Percentiles rank a stretch among this genome's conserved stretches.
phyloP scores from a whole-genome alignment of 2,797 vertebrate genomes.

The Gila robusta region DNA sequence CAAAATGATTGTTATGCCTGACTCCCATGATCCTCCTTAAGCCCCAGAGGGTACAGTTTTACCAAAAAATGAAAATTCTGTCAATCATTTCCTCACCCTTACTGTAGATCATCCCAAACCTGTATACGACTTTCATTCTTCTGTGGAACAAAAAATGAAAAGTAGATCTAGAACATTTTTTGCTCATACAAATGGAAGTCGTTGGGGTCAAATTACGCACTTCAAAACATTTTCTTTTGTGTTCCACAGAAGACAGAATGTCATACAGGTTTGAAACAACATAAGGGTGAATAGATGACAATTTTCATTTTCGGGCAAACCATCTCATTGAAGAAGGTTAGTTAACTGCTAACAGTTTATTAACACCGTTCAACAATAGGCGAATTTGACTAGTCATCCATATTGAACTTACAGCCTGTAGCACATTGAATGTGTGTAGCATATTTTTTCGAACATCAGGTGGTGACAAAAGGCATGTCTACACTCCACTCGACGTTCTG shows the following conservation, averaged over 20 bases:
- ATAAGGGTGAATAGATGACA: not conserved
- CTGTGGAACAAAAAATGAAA: not conserved
- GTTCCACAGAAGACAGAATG: not conserved
- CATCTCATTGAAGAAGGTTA: not conserved
- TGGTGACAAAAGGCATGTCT: conserved; percentile 7
- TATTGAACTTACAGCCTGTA: not conserved
- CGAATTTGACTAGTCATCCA: not conserved
- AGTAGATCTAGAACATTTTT: too few relatives aligned
- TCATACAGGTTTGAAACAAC: not conserved
- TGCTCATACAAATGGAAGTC: not conserved
- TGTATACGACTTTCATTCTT: not conserved
- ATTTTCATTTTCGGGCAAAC: not conserved
- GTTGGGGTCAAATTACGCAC: not conserved
- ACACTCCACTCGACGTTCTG: conserved; percentile 26
- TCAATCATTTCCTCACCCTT: not conserved
- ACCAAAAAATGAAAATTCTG: not conserved
- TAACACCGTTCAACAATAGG: not conserved
- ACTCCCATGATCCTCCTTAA: not conserved
- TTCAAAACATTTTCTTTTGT: not conserved
- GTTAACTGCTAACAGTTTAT: not conserved
- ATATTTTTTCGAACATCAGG: conserved; percentile 9
- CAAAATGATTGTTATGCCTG: not conserved
- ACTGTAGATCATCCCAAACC: not conserved
- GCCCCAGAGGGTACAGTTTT: not conserved
- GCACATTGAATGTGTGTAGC: not conserved